Evolutionary conservation across 2,888 invertebrate species (phyloP), one percentile per base, ranked within the genome.

Genomic region (Plagodis dolabraria): DNA sequence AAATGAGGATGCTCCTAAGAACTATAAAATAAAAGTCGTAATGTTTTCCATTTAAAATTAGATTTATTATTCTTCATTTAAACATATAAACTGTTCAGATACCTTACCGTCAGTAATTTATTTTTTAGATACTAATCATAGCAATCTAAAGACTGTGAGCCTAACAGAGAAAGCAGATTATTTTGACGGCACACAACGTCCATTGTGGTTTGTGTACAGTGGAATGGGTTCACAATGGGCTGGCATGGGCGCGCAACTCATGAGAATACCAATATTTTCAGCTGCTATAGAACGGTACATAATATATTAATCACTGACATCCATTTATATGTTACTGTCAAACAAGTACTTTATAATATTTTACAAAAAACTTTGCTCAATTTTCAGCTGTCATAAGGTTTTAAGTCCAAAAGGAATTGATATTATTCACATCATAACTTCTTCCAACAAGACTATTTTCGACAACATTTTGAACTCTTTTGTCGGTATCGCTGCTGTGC

Each of bases 211-310:
- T 79, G 93, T 96, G 60, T 96, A 95, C 87, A 95, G 95, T 62
- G 96, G 96, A 6, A 95, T 96, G 95, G 96, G 95, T 10, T 94
- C 94, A 0, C 95, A 96, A 77, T 96, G 95, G 95, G 82, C 93
- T 36, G 94, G 94, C 34, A 96, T 96, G 95, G 95, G 94, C 0
- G 76, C 87, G 22, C 90, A 94, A 43, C 90, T 96, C 72, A 94
- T 96, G 94, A 82, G 87, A 47, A 86, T 96, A 63, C 94, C 94
- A 0, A 81, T 93, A n/a, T 96, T 96, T 78, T 89, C 93, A 2
- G 83, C 84, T 12, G 85, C 92, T 11, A 94, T 96, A 60, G 82
- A 93, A 69, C 74, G 81, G 89, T 47, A 12, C 48, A 50, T n/a
- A 10, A 10, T 10, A 10, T 0, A 40, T 5, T 40, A 40, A 40